Conservation (phyloP, 2,888 invertebrate species). For the Listrodromus nycthemerus region DNA sequence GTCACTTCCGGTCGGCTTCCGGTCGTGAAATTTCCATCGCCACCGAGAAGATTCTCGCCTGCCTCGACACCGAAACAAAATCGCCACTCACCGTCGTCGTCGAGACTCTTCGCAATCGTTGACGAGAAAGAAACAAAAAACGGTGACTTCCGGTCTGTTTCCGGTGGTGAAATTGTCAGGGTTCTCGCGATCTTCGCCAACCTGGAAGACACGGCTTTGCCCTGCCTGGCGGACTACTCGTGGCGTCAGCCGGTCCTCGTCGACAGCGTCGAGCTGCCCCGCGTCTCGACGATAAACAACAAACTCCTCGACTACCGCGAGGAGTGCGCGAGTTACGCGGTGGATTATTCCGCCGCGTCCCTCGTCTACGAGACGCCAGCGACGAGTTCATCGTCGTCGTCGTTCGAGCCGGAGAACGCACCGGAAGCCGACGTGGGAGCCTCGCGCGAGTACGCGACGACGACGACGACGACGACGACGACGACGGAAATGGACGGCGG, state of each 20-base stretch:
- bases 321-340: constrained; percentile 53
- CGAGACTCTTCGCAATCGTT: no score
- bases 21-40: no score
- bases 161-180: constrained; percentile 13
- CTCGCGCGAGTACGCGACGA: constrained; percentile 57
- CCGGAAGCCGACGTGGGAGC: constrained; percentile 9
- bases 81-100: no score
- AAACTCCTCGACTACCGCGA: constrained; percentile 62
- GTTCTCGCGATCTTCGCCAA: constrained; percentile 53
- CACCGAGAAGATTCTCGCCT: no score
- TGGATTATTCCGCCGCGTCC: constrained; percentile 61
- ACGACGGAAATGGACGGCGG: constrained; percentile 88
- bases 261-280: constrained; percentile 44
- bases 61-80: no score
- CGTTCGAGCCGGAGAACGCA: constrained; percentile 48
- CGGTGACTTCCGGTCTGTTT: not conserved
- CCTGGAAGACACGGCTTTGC: constrained; percentile 65
- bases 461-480: constrained; percentile 47
- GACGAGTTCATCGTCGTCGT: constrained; percentile 51
- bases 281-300: constrained; percentile 55
- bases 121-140: no score
- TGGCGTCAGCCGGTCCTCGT: constrained; percentile 54
- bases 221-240: constrained; percentile 59
- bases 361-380: constrained; percentile 57
- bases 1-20: no score